phyloP scores from a whole-genome alignment of 2,888 invertebrate genomes.

The Oscheius sp. region DNA sequence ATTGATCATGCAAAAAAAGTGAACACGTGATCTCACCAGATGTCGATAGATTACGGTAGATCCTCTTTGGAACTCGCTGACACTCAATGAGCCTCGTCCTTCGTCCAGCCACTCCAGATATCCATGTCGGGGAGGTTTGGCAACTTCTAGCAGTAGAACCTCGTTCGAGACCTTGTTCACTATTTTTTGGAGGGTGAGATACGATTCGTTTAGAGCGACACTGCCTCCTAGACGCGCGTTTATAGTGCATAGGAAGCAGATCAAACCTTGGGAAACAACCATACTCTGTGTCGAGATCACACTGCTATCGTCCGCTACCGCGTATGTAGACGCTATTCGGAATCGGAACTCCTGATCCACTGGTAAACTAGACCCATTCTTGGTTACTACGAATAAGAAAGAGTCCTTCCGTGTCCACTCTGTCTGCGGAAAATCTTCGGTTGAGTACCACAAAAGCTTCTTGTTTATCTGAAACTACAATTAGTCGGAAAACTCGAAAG shows the following conservation, averaged over 20 bases:
- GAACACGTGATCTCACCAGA: conserved; percentile 31
- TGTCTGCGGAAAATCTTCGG: conserved; percentile 44
- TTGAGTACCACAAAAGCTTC: conserved; percentile 51
- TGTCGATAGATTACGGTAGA: conserved; percentile 50
- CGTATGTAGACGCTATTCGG: conserved; percentile 66
- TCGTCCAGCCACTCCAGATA: conserved; percentile 54
- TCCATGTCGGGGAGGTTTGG: conserved; percentile 52
- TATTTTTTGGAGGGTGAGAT: conserved; percentile 59
- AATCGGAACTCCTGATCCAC: conserved; percentile 55
- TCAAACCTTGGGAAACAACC: conserved; percentile 51
- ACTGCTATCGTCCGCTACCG: conserved; percentile 56
- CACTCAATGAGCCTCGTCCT: conserved; percentile 40
- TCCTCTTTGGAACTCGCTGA: conserved; percentile 57
- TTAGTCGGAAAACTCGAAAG: neutral
- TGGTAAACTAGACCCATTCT: conserved; percentile 45
- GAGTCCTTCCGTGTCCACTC: conserved; percentile 59
- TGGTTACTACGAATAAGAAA: conserved; percentile 49
- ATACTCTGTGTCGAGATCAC: conserved; percentile 52
- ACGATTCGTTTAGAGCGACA: conserved; percentile 58
- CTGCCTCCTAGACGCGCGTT: conserved; percentile 52
- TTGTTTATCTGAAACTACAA: conserved; percentile 52
- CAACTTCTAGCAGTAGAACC: conserved; percentile 53
- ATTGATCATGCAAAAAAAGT: too few relatives aligned
- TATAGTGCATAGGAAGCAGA: neutral
- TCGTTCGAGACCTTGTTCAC: conserved; percentile 48